phyloP scores from a whole-genome alignment of 2,888 invertebrate genomes.

The Drosophila buzzatii region DNA sequence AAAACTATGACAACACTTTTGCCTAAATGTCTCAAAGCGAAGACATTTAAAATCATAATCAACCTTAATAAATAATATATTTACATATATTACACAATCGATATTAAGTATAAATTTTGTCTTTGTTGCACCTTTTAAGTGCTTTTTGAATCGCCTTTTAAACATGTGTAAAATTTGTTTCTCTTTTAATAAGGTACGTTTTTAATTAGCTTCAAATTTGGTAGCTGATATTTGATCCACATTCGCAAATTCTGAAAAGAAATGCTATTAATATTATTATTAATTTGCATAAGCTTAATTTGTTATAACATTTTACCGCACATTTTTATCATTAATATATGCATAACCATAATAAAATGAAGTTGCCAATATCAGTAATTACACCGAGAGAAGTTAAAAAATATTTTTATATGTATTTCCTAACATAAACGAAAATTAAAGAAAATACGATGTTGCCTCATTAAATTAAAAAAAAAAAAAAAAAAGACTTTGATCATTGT shows the following conservation, averaged over 20 bases:
- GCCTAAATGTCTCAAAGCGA: constrained; percentile 79
- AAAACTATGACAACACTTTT: constrained; percentile 70
- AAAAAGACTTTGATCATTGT: constrained; percentile 36
- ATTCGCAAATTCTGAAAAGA: constrained; percentile 52
- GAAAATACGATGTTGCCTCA: constrained; percentile 46
- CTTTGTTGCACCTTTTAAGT: constrained; percentile 55
- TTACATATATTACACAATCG: constrained; percentile 55
- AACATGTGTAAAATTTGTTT: constrained; percentile 47
- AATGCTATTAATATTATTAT: constrained; percentile 43
- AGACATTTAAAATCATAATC: constrained; percentile 74
- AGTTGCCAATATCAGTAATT: constrained; percentile 79
- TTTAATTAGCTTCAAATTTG: constrained; percentile 20
- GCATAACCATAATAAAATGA: constrained; percentile 54
- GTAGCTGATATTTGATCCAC: constrained; percentile 25
- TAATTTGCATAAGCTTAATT: constrained; percentile 44
- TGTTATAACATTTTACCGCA: constrained; percentile 54
- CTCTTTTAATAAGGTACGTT: constrained; percentile 34
- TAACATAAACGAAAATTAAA: constrained; percentile 53
- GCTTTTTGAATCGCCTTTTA: constrained; percentile 46
- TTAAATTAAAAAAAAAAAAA: no score
- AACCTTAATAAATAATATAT: constrained; percentile 55
- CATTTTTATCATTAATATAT: constrained; percentile 58
- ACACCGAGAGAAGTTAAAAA: constrained; percentile 47
- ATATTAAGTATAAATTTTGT: constrained; percentile 66
- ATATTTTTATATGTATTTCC: constrained; percentile 67